Evolutionary conservation across 2,888 invertebrate species (phyloP).

Genomic region (Meta bourneti): DNA sequence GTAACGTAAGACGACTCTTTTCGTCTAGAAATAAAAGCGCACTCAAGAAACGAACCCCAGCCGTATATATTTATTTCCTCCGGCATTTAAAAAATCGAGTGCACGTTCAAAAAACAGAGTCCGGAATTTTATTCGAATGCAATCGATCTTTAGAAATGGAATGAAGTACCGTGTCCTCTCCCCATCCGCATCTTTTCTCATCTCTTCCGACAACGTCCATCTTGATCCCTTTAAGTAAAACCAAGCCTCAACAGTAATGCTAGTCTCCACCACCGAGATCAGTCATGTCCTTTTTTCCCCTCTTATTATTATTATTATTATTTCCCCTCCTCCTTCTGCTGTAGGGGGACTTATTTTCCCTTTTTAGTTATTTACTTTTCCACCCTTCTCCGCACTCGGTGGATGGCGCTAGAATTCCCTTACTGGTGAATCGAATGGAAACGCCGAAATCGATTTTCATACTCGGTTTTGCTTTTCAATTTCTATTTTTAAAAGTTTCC

Average conservation of each 20-base stretch:
- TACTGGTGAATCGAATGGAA: slow-evolving; percentile 50
- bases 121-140: not conserved
- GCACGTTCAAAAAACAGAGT: not conserved
- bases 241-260: slow-evolving; percentile 35
- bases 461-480: slow-evolving; percentile 44
- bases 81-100: not conserved
- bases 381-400: not conserved
- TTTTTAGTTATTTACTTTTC: slow-evolving; percentile 64
- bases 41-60: not conserved
- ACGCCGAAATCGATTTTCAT: slow-evolving; percentile 66
- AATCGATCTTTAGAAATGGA: slow-evolving; percentile 10
- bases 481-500: slow-evolving; percentile 67
- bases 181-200: no score
- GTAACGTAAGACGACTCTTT: not conserved
- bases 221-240: slow-evolving; percentile 50
- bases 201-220: slow-evolving; percentile 24
- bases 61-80: not conserved
- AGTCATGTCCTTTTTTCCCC: slow-evolving; percentile 25
- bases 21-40: not conserved
- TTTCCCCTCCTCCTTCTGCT: not conserved
- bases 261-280: slow-evolving; percentile 36
- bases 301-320: slow-evolving; percentile 9
- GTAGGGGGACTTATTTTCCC: slow-evolving; percentile 54
- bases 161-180: not conserved
- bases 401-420: slow-evolving; percentile 35